Percentiles rank a stretch among this genome's conserved stretches.
Conservation (phyloP, 2,888 invertebrate genomes). For the Leptarthrus brevirostris region DNA sequence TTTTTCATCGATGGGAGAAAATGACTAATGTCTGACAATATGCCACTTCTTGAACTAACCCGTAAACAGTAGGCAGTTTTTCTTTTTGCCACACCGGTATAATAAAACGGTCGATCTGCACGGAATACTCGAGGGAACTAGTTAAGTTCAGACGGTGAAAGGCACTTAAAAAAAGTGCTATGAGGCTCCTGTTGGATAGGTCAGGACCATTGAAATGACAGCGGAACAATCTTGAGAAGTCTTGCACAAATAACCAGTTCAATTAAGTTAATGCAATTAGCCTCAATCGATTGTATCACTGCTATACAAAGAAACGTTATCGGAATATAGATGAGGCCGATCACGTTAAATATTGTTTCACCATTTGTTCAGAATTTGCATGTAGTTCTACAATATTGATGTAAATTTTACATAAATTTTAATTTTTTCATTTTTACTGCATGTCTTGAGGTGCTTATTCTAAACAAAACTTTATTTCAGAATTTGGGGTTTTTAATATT, state of each 20-base stretch:
- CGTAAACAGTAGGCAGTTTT: slow-evolving; percentile 8
- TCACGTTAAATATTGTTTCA: no score
- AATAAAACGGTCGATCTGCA: slow-evolving; percentile 33
- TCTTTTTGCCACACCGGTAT: slow-evolving; percentile 5
- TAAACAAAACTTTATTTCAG: no score
- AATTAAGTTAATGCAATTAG: slow-evolving; percentile 38
- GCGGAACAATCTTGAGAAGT: neutral
- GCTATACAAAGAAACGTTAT: slow-evolving; percentile 19
- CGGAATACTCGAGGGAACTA: slow-evolving; percentile 29
- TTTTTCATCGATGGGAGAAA: neutral
- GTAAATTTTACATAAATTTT: no score
- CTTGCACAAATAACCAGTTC: slow-evolving; percentile 25
- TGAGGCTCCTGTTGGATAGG: slow-evolving; percentile 1
- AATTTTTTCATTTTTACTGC: no score
- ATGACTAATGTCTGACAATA: slow-evolving; percentile 18
- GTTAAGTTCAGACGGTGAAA: slow-evolving; percentile 32
- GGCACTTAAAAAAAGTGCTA: slow-evolving; percentile 6
- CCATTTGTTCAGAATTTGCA: no score
- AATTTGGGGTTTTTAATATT: no score
- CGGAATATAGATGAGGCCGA: slow-evolving; percentile 30
- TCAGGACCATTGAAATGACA: neutral
- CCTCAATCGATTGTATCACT: slow-evolving; percentile 29
- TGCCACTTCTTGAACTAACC: slow-evolving; percentile 15
- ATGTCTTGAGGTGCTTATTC: no score
- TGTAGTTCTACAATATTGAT: no score